Evolutionary conservation across 2,113 vertebrate species (phyloP).

Genomic region (Emydura subglobosa): DNA sequence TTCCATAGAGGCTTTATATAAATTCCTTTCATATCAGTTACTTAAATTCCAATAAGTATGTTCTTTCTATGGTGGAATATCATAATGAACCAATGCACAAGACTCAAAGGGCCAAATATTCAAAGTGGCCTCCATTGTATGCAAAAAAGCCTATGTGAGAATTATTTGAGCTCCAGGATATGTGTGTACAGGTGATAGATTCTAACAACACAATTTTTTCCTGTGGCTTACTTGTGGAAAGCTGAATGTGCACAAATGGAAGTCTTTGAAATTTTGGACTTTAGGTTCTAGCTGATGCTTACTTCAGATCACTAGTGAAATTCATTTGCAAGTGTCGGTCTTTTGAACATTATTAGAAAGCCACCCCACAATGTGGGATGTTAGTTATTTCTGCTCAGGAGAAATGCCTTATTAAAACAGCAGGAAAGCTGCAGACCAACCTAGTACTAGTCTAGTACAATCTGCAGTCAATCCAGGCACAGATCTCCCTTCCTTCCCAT

Average conservation of each 20-base stretch:
- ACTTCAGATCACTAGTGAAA: slow-evolving; percentile 35
- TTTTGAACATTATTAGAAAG: slow-evolving; percentile 23
- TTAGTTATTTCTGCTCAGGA: slow-evolving; percentile 45
- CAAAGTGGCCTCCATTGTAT: neutral
- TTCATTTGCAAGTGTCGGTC: slow-evolving; percentile 21
- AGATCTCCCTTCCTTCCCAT: neutral
- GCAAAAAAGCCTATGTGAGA: neutral
- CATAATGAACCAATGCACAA: neutral
- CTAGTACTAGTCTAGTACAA: neutral
- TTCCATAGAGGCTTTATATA: neutral
- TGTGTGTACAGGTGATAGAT: neutral
- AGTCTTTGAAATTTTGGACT: neutral
- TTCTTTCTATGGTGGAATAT: neutral
- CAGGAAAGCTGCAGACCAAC: slow-evolving; percentile 45
- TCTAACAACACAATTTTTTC: fast-evolving
- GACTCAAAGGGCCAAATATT: neutral
- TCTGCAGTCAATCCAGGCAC: neutral
- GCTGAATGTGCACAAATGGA: neutral
- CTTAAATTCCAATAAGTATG: neutral
- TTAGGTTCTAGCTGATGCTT: neutral
- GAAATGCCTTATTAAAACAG: slow-evolving; percentile 63
- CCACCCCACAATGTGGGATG: neutral
- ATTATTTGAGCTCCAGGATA: neutral
- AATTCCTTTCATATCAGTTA: neutral
- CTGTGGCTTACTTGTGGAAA: neutral